Percentiles rank a stretch among this genome's conserved stretches.
phyloP scores from a whole-genome alignment of 30 jellyfish, hydroid and myxozoan genomes.

The Turritopsis dohrnii region DNA sequence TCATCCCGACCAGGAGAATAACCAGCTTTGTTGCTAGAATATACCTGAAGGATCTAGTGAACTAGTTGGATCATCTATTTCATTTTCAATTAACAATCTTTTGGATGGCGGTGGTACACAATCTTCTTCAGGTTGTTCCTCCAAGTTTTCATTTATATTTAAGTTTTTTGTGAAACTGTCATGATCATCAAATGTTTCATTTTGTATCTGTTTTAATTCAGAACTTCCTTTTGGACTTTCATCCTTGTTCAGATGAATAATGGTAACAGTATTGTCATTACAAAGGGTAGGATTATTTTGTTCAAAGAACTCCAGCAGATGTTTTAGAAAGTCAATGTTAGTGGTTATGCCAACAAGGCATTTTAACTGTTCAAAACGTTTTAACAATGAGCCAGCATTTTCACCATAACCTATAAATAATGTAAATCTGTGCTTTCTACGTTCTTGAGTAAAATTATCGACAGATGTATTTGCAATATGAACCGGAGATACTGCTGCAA shows the following conservation, averaged over 20 bases:
- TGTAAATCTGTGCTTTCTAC: slow-evolving; percentile 12
- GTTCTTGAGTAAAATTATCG: neutral
- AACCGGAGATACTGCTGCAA: neutral
- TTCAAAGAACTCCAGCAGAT: slow-evolving; percentile 1
- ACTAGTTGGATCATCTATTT: neutral
- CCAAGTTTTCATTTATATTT: neutral
- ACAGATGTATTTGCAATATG: neutral
- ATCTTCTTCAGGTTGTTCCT: neutral
- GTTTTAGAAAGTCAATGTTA: slow-evolving; percentile 9
- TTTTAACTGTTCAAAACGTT: slow-evolving; percentile 9
- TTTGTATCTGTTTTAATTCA: neutral
- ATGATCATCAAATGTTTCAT: neutral
- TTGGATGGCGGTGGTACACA: neutral
- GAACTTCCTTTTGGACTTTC: neutral
- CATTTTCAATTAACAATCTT: neutral
- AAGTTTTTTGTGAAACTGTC: neutral
- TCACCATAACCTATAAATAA: slow-evolving; percentile 24
- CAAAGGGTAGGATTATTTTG: neutral
- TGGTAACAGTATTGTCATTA: neutral
- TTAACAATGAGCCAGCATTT: slow-evolving; percentile 4
- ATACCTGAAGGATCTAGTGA: neutral
- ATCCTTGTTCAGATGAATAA: neutral
- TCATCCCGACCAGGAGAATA: too few species aligned
- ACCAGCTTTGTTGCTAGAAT: too few species aligned
- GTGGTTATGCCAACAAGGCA: slow-evolving; percentile 5